Percentiles rank a stretch among this genome's conserved stretches.
Conservation (phyloP, 2,888 invertebrate genomes). For the Ligdia adustata region DNA sequence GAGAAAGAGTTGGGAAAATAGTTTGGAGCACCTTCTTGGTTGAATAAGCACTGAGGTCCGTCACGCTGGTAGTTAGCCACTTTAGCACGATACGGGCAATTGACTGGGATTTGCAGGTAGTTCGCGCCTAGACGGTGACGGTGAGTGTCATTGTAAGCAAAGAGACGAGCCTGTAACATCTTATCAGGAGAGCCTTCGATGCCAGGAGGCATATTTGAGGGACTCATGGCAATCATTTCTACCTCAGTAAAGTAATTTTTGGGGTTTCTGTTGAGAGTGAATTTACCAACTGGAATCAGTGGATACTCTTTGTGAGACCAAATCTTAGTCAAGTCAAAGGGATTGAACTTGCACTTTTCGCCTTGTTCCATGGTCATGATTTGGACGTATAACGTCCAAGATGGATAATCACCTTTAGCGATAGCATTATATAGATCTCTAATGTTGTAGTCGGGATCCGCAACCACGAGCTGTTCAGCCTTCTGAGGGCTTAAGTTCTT, state of each 20-base stretch:
- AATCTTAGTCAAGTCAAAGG: conserved; percentile 96
- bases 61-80: conserved; percentile 94
- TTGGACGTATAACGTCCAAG: conserved; percentile 93
- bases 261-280: conserved; percentile 95
- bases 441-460: conserved; percentile 95
- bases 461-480: conserved; percentile 87
- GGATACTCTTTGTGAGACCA: conserved; percentile 96
- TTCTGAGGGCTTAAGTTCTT: conserved; percentile 89
- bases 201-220: conserved; percentile 95
- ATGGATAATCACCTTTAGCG: conserved; percentile 87
- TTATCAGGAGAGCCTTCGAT: conserved; percentile 97
- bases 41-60: conserved; percentile 90
- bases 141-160: conserved; percentile 96
- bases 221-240: conserved; percentile 96
- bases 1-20: conserved; percentile 98
- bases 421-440: conserved; percentile 96
- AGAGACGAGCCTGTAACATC: conserved; percentile 94
- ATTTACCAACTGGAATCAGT: conserved; percentile 93
- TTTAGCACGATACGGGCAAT: conserved; percentile 92
- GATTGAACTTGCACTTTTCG: conserved; percentile 91
- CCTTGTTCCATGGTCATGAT: conserved; percentile 96
- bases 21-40: conserved; percentile 96
- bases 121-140: conserved; percentile 94
- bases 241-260: conserved; percentile 97
- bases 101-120: conserved; percentile 96